Percentiles rank a stretch among this genome's conserved stretches.
Conservation (phyloP, 2,888 invertebrate genomes). For the Pachliopta kotzebuea region DNA sequence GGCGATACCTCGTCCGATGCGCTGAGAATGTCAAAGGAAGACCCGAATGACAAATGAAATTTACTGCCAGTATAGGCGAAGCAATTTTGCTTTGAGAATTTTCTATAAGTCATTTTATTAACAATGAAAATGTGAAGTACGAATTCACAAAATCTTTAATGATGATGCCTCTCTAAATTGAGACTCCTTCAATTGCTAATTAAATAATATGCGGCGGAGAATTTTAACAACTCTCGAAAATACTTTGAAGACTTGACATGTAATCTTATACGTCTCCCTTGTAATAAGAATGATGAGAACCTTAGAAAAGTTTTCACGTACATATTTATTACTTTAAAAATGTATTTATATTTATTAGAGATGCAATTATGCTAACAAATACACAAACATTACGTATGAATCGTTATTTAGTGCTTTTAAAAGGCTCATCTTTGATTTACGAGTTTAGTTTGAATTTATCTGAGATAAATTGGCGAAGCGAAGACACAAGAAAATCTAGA, state of each 20-base stretch:
- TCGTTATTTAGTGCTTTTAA: constrained; percentile 27
- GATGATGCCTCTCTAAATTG: neutral
- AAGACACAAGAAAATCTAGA: constrained; percentile 24
- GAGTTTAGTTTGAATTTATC: constrained; percentile 28
- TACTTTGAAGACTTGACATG: neutral
- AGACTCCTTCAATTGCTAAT: neutral
- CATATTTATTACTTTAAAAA: neutral
- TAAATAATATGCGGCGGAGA: neutral
- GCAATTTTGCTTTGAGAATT: constrained; percentile 45
- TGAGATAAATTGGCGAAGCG: constrained; percentile 26
- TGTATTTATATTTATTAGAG: neutral
- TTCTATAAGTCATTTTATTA: constrained; percentile 33
- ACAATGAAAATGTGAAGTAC: neutral
- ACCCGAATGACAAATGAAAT: constrained; percentile 60
- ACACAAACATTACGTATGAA: constrained; percentile 22
- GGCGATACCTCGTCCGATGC: constrained; percentile 59
- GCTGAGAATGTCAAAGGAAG: constrained; percentile 64
- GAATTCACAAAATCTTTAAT: neutral
- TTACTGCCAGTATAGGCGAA: constrained; percentile 47
- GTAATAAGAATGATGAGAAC: neutral
- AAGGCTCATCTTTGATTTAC: constrained; percentile 28
- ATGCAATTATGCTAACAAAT: constrained; percentile 22
- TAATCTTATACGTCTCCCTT: neutral
- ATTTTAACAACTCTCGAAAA: neutral
- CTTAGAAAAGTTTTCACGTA: neutral